These are phyloP conservation scores for Salvelinus sp. DNA, from an alignment of 2,113 vertebrate genomes.

Conservation along the genomic window DNA sequence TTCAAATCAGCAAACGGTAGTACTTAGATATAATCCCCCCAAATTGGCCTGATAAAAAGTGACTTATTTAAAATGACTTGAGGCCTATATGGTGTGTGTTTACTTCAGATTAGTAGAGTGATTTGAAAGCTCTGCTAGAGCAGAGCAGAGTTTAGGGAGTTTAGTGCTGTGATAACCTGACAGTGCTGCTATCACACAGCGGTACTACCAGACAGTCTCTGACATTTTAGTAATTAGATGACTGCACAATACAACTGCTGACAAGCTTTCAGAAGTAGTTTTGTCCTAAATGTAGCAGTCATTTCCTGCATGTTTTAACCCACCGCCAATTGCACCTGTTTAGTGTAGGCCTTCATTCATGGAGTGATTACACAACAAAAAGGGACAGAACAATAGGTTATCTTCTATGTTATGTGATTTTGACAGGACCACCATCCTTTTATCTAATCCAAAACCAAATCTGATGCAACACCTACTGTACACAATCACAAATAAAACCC, in stretches of 20 bases:
- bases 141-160: neutral
- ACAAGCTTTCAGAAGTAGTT: neutral
- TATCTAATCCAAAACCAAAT: neutral
- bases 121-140: neutral
- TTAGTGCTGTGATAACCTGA: neutral
- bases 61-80: neutral
- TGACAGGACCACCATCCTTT: neutral
- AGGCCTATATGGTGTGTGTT: neutral
- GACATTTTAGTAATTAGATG: neutral
- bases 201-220: neutral
- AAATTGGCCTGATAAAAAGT: neutral
- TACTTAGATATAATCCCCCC: neutral
- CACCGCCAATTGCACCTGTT: too few relatives aligned
- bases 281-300: neutral
- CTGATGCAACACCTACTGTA: neutral
- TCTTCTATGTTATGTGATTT: neutral
- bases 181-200: neutral
- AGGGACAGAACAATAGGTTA: neutral
- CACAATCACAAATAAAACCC: neutral
- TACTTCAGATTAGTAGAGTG: neutral
- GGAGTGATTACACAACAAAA: too few relatives aligned
- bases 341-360: too few relatives aligned
- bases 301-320: too few relatives aligned
- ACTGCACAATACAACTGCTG: neutral
- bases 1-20: neutral